Evolutionary conservation across 2,888 invertebrate genomes (phyloP).

Genomic region (Cephus pulcher): DNA sequence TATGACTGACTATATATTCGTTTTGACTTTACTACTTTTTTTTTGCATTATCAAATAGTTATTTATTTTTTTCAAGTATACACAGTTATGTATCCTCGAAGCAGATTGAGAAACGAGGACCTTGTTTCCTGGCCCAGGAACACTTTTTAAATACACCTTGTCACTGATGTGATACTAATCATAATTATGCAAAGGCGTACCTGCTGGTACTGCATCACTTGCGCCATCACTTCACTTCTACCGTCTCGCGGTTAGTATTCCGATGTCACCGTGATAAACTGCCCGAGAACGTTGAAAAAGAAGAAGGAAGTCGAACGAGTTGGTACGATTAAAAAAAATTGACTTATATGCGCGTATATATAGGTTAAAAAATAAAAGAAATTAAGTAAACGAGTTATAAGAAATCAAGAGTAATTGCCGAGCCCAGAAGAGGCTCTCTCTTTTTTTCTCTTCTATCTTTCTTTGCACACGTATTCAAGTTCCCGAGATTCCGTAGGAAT

Average conservation of each 20-base stretch:
- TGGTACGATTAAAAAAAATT: background rate
- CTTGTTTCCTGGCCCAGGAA: background rate
- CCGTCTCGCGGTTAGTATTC: background rate
- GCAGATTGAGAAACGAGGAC: background rate
- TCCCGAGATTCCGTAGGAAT: constrained; percentile 2
- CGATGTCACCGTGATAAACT: background rate
- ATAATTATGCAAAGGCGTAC: constrained; percentile 35
- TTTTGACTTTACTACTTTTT: background rate
- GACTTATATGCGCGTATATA: background rate
- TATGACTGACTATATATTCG: background rate
- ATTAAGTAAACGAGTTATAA: background rate
- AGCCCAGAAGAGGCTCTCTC: background rate
- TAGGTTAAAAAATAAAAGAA: background rate
- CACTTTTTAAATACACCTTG: constrained; percentile 34
- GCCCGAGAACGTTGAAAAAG: background rate
- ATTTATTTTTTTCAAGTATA: background rate
- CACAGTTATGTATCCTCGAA: background rate
- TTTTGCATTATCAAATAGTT: background rate
- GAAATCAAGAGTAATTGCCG: background rate
- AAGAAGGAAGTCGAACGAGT: background rate
- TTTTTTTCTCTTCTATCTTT: background rate
- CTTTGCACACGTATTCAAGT: background rate
- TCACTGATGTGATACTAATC: constrained; percentile 3
- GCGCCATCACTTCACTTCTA: constrained; percentile 44
- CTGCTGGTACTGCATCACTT: constrained; percentile 62